A percentile compares a stretch with the other conserved stretches of the same genome.
phyloP scores from a whole-genome alignment of 1,140 invertebrate genomes.

The Drosophila nannoptera region DNA sequence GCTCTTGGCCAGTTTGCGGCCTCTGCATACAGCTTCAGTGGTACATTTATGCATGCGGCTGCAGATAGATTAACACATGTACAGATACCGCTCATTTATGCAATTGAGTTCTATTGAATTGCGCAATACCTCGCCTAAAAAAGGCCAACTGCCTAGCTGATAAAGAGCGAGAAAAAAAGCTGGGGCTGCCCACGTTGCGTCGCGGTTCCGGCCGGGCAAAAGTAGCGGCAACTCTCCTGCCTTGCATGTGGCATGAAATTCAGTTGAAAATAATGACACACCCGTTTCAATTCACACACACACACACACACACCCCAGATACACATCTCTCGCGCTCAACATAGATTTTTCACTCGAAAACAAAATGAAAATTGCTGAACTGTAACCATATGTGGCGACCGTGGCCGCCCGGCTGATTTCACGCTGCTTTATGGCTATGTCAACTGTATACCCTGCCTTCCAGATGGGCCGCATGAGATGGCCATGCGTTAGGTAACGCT shows the following conservation, averaged over 20 bases:
- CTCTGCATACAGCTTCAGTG: constrained; percentile 49
- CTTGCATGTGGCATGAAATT: constrained; percentile 72
- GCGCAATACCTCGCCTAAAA: constrained; percentile 68
- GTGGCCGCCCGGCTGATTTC: constrained; percentile 33
- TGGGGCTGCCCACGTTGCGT: constrained; percentile 62
- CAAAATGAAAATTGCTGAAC: constrained; percentile 72
- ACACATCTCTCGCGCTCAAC: constrained; percentile 58
- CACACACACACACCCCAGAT: constrained; percentile 39
- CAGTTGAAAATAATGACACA: constrained; percentile 75
- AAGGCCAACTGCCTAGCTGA: constrained; percentile 69
- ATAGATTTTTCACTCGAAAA: constrained; percentile 62
- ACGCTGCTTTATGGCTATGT: constrained; percentile 50
- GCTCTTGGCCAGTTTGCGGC: constrained; percentile 50
- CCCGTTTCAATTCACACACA: constrained; percentile 62
- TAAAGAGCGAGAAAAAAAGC: constrained; percentile 73
- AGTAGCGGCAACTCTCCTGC: constrained; percentile 20
- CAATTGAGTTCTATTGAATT: constrained; percentile 72
- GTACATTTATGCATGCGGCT: not conserved
- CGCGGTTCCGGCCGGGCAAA: not conserved
- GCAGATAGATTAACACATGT: constrained; percentile 19
- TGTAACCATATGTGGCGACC: constrained; percentile 68
- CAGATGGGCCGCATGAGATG: constrained; percentile 8
- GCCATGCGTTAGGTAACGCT: constrained; percentile 9
- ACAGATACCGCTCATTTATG: constrained; percentile 58
- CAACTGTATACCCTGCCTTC: constrained; percentile 39